Base-by-base conservation (phyloP, 2,888 invertebrate species). In the Lithophane leautieri region DNA sequence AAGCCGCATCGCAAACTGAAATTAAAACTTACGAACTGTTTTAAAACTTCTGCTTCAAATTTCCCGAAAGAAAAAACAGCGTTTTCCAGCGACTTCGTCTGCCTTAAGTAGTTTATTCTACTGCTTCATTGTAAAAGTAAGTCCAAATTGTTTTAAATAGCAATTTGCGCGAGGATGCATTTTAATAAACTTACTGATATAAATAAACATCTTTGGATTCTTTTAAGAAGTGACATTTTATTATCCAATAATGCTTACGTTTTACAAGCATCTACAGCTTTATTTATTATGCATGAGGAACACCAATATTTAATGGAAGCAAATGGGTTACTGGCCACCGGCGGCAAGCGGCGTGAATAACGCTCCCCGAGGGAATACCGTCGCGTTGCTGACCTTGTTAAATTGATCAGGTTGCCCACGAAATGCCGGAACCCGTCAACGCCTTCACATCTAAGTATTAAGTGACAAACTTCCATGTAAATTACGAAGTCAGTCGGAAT, bases 401-500 rank as follows among this genome's bases (percentile, higher is more conserved):
- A 81, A 77, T 79, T 86, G 81, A 81, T 86, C 84, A 74, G 73
- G 84, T 86, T 86, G 68, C 70, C 78, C 70, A 73, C 82, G 70
- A 79, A 84, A 76, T 75, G 60, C 62, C 87, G 79, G 76, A 77
- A 63, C 78, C 63, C 67, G 71, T 87, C 77, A 73, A 74, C 75
- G 28, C 58, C 70, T 84, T 85, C 68, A 71, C 78, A 83, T 75
- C 75, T 84, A 79, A 78, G 73, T 77, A 82, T 72, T 87, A 72
- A 82, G 75, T 87, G 77, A 79, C 82, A 76, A 86, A 85, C 84
- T 70, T 74, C 82, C 73, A 87, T 82, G 87, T 87, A 87, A 87
- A 85, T 86, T 69, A 81, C 66, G 40, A 25, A 76, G 62, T 72
- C 61, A 42, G 65, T 54, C 62, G 34, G 66, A 76, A 76, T 76